Evolutionary conservation across 2,888 invertebrate species (phyloP).

Genomic region (Drosophila kuntzei): DNA sequence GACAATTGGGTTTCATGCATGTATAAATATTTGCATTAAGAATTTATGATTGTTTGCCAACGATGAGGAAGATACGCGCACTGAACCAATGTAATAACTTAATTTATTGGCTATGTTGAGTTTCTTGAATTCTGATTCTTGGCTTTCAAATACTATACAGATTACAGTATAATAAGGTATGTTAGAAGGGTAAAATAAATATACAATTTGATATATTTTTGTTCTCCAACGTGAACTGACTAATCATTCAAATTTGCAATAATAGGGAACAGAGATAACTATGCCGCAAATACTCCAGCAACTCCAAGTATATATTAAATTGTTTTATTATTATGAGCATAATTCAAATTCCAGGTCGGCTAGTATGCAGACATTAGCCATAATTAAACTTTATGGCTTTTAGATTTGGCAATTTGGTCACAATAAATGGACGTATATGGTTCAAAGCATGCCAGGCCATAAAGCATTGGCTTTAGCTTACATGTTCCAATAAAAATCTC

Average conservation of each 20-base stretch:
- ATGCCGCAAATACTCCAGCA: neutral
- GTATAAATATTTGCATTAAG: constrained; percentile 62
- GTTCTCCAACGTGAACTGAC: neutral
- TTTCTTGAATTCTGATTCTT: neutral
- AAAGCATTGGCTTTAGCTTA: constrained; percentile 67
- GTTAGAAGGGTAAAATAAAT: neutral
- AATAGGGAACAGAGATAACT: neutral
- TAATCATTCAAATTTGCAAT: neutral
- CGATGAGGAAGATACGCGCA: constrained; percentile 23
- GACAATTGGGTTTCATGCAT: constrained; percentile 52
- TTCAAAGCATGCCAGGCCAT: constrained; percentile 54
- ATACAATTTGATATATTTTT: neutral
- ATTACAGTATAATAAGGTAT: neutral
- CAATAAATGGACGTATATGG: constrained; percentile 68
- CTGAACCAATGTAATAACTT: constrained; percentile 50
- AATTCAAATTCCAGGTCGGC: constrained; percentile 1
- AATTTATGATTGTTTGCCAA: constrained; percentile 63
- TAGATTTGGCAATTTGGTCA: constrained; percentile 73
- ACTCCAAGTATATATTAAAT: neutral
- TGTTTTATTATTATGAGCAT: constrained; percentile 2
- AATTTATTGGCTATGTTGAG: constrained; percentile 30
- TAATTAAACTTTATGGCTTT: constrained; percentile 81
- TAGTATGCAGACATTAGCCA: constrained; percentile 45
- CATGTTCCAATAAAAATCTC: constrained; percentile 65
- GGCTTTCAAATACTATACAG: neutral